Evolutionary conservation across 2,888 invertebrate species (phyloP).

Genomic region (Patella ulyssiponensis): DNA sequence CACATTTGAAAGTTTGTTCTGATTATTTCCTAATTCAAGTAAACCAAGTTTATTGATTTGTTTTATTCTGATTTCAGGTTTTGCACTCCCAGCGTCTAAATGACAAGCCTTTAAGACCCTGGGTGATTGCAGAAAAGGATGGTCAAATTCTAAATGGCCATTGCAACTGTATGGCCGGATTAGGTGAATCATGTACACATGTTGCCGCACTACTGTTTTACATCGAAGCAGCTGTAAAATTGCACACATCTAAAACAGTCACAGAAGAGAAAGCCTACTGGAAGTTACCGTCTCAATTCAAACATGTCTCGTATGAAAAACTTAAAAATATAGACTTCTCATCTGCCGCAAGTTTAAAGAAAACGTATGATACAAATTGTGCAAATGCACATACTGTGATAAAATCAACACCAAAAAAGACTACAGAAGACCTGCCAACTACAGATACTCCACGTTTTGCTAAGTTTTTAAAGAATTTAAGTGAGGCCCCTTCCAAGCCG

Average conservation of each 20-base stretch:
- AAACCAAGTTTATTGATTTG: too few species aligned
- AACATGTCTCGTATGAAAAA: constrained; percentile 22
- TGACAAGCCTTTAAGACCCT: constrained; percentile 33
- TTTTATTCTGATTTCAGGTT: constrained; percentile 29
- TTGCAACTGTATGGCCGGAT: constrained; percentile 48
- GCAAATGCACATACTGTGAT: too few species aligned
- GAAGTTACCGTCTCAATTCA: constrained; percentile 27
- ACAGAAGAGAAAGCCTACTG: constrained; percentile 40
- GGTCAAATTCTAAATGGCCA: constrained; percentile 36
- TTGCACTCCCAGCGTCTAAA: constrained; percentile 32
- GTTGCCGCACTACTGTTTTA: constrained; percentile 41
- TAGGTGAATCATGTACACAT: constrained; percentile 46
- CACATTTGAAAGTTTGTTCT: too few species aligned
- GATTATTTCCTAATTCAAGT: too few species aligned
- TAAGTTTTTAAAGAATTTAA: too few species aligned
- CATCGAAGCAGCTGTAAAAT: constrained; percentile 35
- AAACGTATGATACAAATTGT: too few species aligned
- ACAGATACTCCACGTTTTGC: too few species aligned
- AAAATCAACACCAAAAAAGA: too few species aligned
- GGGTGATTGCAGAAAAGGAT: constrained; percentile 25
- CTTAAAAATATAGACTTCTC: constrained; percentile 23
- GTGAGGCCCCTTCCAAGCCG: too few species aligned
- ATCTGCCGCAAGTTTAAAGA: constrained; percentile 20
- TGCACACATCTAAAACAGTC: constrained; percentile 37
- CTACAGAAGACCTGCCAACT: too few species aligned